These are phyloP conservation scores for Drosophila aldrichi DNA, from an alignment of 2,888 invertebrate species.

Conservation along the genomic window DNA sequence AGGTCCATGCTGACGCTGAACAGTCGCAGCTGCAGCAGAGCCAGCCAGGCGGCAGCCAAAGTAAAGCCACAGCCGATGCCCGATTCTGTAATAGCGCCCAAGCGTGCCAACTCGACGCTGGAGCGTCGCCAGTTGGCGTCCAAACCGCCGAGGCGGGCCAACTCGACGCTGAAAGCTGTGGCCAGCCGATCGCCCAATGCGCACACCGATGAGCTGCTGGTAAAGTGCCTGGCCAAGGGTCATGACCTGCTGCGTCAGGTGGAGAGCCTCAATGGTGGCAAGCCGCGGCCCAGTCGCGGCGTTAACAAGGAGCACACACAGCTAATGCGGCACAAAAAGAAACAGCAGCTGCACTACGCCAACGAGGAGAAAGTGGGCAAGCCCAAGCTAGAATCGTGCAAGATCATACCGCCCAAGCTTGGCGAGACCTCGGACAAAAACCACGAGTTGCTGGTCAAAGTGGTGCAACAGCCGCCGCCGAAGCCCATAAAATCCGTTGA, in stretches of 20 bases:
- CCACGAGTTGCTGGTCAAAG: conserved; percentile 82
- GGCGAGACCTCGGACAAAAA: conserved; percentile 83
- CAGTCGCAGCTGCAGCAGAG: conserved; percentile 14
- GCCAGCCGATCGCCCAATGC: conserved; percentile 43
- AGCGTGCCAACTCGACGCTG: conserved; percentile 68
- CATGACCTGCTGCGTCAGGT: conserved; percentile 84
- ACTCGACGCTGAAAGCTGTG: conserved; percentile 45
- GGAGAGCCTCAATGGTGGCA: conserved; percentile 74
- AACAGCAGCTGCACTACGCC: conserved; percentile 74
- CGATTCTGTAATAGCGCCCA: conserved; percentile 30
- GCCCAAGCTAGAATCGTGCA: conserved; percentile 82
- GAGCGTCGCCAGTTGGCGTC: conserved; percentile 47
- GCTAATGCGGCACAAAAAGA: conserved; percentile 51
- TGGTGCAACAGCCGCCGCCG: conserved; percentile 65
- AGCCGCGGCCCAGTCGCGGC: conserved; percentile 39
- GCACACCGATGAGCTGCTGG: conserved; percentile 81
- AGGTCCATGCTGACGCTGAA: conserved; percentile 59
- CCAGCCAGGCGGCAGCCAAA: conserved; percentile 10
- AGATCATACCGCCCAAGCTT: conserved; percentile 83
- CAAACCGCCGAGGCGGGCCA: conserved; percentile 51
- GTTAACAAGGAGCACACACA: conserved; percentile 61
- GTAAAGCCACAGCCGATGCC: conserved; percentile 4
- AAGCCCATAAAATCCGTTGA: conserved; percentile 37
- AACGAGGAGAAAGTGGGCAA: conserved; percentile 81
- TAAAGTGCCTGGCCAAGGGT: conserved; percentile 85